Base-by-base conservation (phyloP, 2,888 invertebrate genomes). In the Drosophila birchii region DNA sequence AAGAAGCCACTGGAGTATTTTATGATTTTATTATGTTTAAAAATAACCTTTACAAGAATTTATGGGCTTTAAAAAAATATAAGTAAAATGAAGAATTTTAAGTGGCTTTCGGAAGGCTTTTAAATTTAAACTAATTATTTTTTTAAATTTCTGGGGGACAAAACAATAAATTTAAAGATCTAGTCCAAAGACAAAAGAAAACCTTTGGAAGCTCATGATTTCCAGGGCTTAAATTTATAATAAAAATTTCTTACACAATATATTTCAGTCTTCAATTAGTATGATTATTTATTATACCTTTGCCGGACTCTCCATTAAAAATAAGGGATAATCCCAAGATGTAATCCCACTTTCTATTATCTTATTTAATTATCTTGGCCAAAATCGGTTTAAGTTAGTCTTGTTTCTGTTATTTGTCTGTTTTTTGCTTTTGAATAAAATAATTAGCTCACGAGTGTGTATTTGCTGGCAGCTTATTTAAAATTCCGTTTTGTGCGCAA, bases 401-500 rank as follows among this genome's bases (percentile, higher is more conserved):
- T 34, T n/a, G 23, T 11, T n/a, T n/a, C n/a, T n/a, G n/a, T 34
- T 43, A 56, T 56, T 56, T 9, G 23, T n/a, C 26, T 23, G 18
- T 49, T 43, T 29, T 55, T 39, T 34, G 12, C 5, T 39, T 18
- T 8, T 18, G 26, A 36, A 64, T 34, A 36, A 43, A 62, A 63
- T 63, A 63, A 62, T 63, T 66, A 66, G 51, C 63, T 51, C 51
- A 44, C 49, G 26, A 43, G 32, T 11, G 8, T 34, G n/a, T 64
- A 18, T 62, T 64, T 62, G 63, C 36, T 44, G 5, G 2, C 18
- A 8, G 36, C 16, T 34, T 44, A 16, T 29, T 47, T 29, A 0
- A 18, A 38, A 29, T 59, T 23, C 18, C n/a, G 36, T 20, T 43
- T 62, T 36, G 56, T 80, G 63, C 29, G 64, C 58, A 86, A 80